Base-by-base conservation (phyloP, 2,113 vertebrate species). In the Pygoscelis antarcticus region DNA sequence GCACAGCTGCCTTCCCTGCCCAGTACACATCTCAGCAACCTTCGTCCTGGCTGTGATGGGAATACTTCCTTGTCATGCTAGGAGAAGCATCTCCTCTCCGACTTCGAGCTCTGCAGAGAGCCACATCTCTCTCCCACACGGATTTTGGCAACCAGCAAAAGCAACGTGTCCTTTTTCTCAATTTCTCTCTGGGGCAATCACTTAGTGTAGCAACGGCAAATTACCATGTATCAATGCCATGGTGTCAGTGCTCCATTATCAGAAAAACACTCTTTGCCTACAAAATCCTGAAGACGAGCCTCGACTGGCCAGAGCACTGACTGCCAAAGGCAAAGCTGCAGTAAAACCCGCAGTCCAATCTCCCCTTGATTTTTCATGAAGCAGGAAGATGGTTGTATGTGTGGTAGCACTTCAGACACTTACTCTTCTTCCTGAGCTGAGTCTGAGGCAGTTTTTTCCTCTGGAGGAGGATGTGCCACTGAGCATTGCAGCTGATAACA, bases 1-100 rank as follows among this genome's bases (percentile, higher is more conserved):
- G 6, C 1, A 3, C 30, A 76, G 30, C 11, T 54, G 38, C 14
- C 6, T 49, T 68, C 42, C 14, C 13, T 40, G 8, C 20, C 7
- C 14, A 42, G 7, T 18, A 36, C 8, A 36, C 7, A 16, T 64
- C 10, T 44, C 16, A 64, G 21, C 15, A 38, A 38, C 22, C 10
- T 5, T 64, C 0, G 0, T 34, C 29, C 42, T 6, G 1, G 13
- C 29, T 60, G 22, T 23, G 22, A 57, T 16, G 9, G 13, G 46
- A 65, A 81, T 80, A 61, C 4, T 51, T 79, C 21, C 10, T 77
- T 79, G 9, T 70, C 9, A 13, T 7, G 7, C 30, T 38, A 6
- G 8, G 22, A 79, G 38, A 81, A 69, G 32, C 13, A 13, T 32
- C 27, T 75, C 8, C 8, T 66, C 55, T 90, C 51, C 3, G 2